Evolutionary conservation across 2,113 vertebrate species (phyloP), one percentile per base, ranked within the genome.

Genomic region (Prinia subflava): DNA sequence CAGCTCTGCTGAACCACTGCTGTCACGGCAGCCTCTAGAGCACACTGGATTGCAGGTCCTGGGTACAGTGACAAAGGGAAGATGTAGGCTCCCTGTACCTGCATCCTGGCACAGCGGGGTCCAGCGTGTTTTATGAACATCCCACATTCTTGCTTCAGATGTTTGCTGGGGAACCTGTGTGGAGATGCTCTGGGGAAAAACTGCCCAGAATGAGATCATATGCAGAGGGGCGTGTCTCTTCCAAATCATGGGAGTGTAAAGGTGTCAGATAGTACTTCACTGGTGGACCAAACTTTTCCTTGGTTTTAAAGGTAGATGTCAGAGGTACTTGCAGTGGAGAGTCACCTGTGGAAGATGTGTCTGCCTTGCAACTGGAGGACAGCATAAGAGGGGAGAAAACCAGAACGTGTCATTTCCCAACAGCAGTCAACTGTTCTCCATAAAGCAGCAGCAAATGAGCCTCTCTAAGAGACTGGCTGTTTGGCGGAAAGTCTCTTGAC

Each of bases 321-420:
- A 31, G 9, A 59, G 35, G 44, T 15, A 18, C 33, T 71, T 18
- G 2, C 15, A 77, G 39, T 30, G 18, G 33, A 60, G 44, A 57
- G 49, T 76, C 53, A 74, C 18, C 44, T 20, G 18, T 13, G 52
- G 65, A 68, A 63, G 44, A 52, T 2, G 15, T 24, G 12, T 64
- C 64, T 83, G 83, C 53, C 71, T 83, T 47, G 44, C 71, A 89
- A 56, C 37, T 0, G 6, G 47, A 31, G 11, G 20, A 53, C 63
- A 81, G 46, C 28, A 10, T n/a, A 62, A 46, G 35, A 44, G 19
- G 60, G 20, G 13, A 44, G 33, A 56, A 78, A 85, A 33, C 23
- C 4, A 24, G 13, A 56, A 13, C 0, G 0, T 53, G 8, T 80
- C 0, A 60, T 79, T 92, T 95, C 63, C 49, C 11, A 73, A 11